Conservation (phyloP, 2,888 invertebrate genomes). For the Drosophila hamatofila region DNA sequence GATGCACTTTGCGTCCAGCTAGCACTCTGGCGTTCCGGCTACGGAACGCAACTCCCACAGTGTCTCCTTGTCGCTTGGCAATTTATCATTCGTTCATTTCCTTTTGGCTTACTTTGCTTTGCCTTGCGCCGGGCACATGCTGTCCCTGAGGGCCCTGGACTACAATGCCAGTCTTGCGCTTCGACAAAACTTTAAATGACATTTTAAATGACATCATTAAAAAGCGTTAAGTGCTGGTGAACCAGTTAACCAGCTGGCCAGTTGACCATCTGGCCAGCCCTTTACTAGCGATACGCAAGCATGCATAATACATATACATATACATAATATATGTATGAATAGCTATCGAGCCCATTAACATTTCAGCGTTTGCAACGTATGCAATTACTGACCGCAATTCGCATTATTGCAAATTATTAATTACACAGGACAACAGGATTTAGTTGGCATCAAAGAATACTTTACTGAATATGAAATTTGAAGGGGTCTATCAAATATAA, state of each 20-base stretch:
- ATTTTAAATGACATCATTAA: slow-evolving; percentile 68
- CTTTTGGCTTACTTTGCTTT: slow-evolving; percentile 1
- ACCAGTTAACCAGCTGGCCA: not conserved
- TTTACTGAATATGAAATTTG: not conserved
- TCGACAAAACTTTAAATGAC: slow-evolving; percentile 53
- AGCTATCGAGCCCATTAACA: slow-evolving; percentile 27
- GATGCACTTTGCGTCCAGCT: slow-evolving; percentile 56
- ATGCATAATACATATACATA: not conserved
- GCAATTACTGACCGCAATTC: slow-evolving; percentile 26
- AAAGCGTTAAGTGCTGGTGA: slow-evolving; percentile 39
- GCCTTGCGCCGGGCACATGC: slow-evolving; percentile 11
- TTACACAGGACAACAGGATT: not conserved
- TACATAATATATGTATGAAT: not conserved
- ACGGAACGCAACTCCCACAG: slow-evolving; percentile 11
- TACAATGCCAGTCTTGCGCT: slow-evolving; percentile 29
- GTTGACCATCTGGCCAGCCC: not conserved
- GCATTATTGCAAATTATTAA: slow-evolving; percentile 34
- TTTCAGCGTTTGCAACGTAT: slow-evolving; percentile 9
- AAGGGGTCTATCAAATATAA: not conserved
- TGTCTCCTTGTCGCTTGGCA: slow-evolving; percentile 34
- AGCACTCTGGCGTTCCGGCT: slow-evolving; percentile 25
- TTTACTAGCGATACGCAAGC: not conserved
- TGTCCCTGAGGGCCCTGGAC: not conserved
- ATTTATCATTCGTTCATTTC: slow-evolving; percentile 36
- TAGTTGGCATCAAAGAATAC: not conserved